Percentiles rank a stretch among this genome's conserved stretches.
These are phyloP conservation scores for Nemapogon koenigi DNA, from an alignment of 2,888 invertebrate species.

Conservation along the genomic window DNA sequence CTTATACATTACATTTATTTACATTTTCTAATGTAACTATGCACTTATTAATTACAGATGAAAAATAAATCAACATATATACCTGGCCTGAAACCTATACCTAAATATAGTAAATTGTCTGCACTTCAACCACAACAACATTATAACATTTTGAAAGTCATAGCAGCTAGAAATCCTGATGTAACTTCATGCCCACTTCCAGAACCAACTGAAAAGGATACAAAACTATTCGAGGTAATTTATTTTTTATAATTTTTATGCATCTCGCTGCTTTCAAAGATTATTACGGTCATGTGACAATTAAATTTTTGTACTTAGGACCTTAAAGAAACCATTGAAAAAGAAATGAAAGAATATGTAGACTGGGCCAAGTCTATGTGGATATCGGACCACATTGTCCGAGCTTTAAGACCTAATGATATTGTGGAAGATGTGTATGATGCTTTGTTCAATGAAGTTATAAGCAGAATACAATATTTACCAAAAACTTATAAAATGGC, in stretches of 20 bases:
- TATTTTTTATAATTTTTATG: neutral
- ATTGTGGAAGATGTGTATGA: slow-evolving; percentile 36
- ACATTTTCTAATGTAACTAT: too few species aligned
- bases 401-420: slow-evolving; percentile 38
- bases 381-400: slow-evolving; percentile 30
- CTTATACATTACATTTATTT: too few species aligned
- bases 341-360: slow-evolving; percentile 39
- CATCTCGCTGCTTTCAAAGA: too few species aligned
- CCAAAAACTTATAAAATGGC: slow-evolving; percentile 32
- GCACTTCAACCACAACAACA: slow-evolving; percentile 30
- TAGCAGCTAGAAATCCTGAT: slow-evolving; percentile 26
- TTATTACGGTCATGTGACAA: too few species aligned
- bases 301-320: too few species aligned
- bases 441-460: slow-evolving; percentile 33
- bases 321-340: slow-evolving; percentile 28
- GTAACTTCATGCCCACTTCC: slow-evolving; percentile 24
- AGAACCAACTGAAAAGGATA: slow-evolving; percentile 28
- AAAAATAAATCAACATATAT: slow-evolving; percentile 19
- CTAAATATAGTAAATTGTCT: slow-evolving; percentile 34
- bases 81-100: slow-evolving; percentile 26
- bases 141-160: slow-evolving; percentile 31
- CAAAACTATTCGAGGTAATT: slow-evolving; percentile 32
- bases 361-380: slow-evolving; percentile 44
- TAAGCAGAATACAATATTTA: slow-evolving; percentile 25
- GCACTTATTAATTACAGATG: too few species aligned